phyloP scores from a whole-genome alignment of 1,140 invertebrate species.

The Eciton burchellii region DNA sequence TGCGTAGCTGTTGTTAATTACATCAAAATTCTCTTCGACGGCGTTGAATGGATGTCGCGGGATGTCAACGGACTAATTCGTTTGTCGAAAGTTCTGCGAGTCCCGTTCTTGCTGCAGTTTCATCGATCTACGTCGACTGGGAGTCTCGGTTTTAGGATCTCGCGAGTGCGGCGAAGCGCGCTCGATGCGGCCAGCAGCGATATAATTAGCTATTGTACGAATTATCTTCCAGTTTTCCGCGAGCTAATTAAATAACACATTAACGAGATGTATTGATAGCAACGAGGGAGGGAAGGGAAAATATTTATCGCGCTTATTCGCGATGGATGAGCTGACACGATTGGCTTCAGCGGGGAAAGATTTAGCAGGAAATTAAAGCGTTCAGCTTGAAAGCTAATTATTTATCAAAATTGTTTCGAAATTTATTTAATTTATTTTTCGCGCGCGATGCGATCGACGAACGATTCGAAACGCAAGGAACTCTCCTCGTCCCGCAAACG shows the following conservation, averaged over 20 bases:
- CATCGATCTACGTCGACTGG: not conserved
- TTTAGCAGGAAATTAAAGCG: conserved; percentile 49
- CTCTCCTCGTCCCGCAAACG: not conserved
- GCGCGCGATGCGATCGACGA: conserved; percentile 19
- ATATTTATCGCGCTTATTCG: not conserved
- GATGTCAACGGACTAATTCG: too few relatives aligned
- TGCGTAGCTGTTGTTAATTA: too few relatives aligned
- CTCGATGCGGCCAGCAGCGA: too few relatives aligned
- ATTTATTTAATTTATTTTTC: conserved; percentile 36
- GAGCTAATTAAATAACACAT: conserved; percentile 53
- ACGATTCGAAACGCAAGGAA: conserved; percentile 16
- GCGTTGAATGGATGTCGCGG: too few relatives aligned
- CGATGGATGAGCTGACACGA: conserved; percentile 10
- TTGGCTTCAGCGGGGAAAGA: conserved; percentile 12
- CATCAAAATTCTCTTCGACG: too few relatives aligned
- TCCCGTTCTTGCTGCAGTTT: not conserved
- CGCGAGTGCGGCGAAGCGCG: not conserved
- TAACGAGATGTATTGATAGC: conserved; percentile 9
- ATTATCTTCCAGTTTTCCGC: conserved; percentile 22
- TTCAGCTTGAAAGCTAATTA: conserved; percentile 43
- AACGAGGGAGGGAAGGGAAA: not conserved
- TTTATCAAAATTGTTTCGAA: conserved; percentile 45
- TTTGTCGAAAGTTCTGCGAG: too few relatives aligned
- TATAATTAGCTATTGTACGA: conserved; percentile 30
- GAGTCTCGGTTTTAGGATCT: too few relatives aligned